Percentiles rank a stretch among this genome's conserved stretches.
Evolutionary conservation across 2,888 invertebrate genomes (phyloP).

Genomic region (Sarcophaga caerulescens): DNA sequence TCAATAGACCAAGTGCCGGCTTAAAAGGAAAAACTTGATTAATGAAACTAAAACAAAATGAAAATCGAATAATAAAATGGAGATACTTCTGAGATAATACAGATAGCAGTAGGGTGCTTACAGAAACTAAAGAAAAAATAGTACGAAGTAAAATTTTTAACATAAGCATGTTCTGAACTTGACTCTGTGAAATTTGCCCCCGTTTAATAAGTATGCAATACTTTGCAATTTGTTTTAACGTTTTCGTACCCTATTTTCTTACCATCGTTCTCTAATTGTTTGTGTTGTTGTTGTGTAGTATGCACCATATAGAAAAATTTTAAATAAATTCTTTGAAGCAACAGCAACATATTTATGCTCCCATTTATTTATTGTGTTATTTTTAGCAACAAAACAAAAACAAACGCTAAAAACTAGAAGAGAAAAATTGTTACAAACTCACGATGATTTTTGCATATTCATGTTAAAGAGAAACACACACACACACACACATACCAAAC

Average conservation of each 20-base stretch:
- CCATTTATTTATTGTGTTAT: slow-evolving; percentile 37
- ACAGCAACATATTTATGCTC: slow-evolving; percentile 36
- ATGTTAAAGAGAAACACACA: background rate
- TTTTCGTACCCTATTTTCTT: slow-evolving; percentile 14
- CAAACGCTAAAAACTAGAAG: background rate
- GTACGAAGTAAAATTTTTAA: no score
- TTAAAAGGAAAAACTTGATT: no score
- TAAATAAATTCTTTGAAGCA: slow-evolving; percentile 23
- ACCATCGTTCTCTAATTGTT: background rate
- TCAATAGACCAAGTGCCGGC: no score
- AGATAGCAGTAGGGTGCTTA: no score
- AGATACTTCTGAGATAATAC: no score
- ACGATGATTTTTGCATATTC: slow-evolving; percentile 30
- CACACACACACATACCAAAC: background rate
- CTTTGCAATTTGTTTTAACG: slow-evolving; percentile 18
- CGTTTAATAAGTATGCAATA: background rate
- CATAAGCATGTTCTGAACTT: no score
- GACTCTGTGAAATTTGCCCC: background rate
- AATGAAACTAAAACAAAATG: no score
- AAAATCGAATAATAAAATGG: no score
- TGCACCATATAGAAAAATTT: background rate
- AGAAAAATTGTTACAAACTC: slow-evolving; percentile 35
- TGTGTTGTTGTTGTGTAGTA: background rate
- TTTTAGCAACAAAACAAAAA: background rate
- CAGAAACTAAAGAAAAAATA: no score